A percentile compares a stretch with the other conserved stretches of the same genome.
Conservation (phyloP, 2,888 invertebrate genomes). For the Margaritifera margaritifera region DNA sequence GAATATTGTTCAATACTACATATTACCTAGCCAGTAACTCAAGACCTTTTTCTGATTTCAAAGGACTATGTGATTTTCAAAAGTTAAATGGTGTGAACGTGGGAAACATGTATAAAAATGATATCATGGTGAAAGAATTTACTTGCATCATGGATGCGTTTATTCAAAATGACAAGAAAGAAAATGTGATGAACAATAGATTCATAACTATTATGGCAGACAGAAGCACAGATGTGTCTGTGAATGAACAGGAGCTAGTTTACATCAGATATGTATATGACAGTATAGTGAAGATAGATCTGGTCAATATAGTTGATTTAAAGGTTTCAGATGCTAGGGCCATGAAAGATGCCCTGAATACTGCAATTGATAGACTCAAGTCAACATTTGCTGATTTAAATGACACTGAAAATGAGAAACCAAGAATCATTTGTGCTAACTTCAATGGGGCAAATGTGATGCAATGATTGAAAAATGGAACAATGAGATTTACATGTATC, state of each 20-base stretch:
- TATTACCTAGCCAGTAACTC: slow-evolving; percentile 1
- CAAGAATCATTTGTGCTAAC: neutral
- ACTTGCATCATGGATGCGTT: neutral
- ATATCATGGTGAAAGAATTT: too few relatives aligned
- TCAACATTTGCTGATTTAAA: neutral
- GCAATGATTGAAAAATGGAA: slow-evolving; percentile 3
- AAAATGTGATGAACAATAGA: neutral
- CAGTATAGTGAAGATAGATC: neutral
- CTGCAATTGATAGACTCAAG: neutral
- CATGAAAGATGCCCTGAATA: neutral
- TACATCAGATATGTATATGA: slow-evolving; percentile 1
- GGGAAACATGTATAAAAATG: too few relatives aligned
- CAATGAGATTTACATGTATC: too few relatives aligned
- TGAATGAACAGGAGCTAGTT: slow-evolving; percentile 9
- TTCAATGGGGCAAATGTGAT: slow-evolving; percentile 6
- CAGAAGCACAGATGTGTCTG: neutral
- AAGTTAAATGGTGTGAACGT: too few relatives aligned
- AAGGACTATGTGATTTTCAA: too few relatives aligned
- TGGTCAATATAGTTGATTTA: neutral
- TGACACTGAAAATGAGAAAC: neutral
- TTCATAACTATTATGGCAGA: slow-evolving; percentile 1
- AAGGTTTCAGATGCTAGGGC: too few relatives aligned
- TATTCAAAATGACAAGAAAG: neutral
- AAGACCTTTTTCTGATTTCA: too few relatives aligned
- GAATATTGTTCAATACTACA: neutral